Evolutionary conservation across 2,888 invertebrate species (phyloP).

Genomic region (Pollenia labialis): DNA sequence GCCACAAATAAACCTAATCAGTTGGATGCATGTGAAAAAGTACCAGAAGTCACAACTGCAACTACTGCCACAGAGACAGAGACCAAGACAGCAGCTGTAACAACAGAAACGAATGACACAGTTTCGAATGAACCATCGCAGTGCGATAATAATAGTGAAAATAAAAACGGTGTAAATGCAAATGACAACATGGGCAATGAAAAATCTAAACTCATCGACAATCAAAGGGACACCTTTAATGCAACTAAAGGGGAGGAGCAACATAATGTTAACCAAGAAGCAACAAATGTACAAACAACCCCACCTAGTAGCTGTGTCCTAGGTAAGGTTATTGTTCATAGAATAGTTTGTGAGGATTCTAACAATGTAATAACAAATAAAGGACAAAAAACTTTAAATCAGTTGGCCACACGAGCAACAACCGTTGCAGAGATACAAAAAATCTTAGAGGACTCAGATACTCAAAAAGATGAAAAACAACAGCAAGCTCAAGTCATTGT

Average conservation of each 20-base stretch:
- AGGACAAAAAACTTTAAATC: background rate
- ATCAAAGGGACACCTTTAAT: conserved; percentile 7
- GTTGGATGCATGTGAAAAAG: conserved; percentile 15
- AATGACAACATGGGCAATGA: conserved; percentile 64
- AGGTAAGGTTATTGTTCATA: conserved; percentile 74
- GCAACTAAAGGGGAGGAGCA: background rate
- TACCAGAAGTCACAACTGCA: conserved; percentile 47
- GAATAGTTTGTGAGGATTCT: conserved; percentile 69
- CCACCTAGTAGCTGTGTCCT: conserved; percentile 28
- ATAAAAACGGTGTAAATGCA: conserved; percentile 37
- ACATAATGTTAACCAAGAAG: conserved; percentile 40
- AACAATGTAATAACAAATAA: conserved; percentile 13
- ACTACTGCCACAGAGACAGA: conserved; percentile 27
- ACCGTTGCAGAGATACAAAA: background rate
- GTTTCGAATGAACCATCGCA: conserved; percentile 59
- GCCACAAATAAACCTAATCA: conserved; percentile 25
- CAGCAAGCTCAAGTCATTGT: background rate
- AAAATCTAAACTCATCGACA: conserved; percentile 60
- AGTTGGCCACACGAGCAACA: background rate
- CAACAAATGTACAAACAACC: conserved; percentile 27
- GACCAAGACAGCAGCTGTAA: conserved; percentile 4
- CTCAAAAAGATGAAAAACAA: background rate
- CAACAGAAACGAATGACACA: conserved; percentile 64
- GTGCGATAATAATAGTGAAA: conserved; percentile 58
- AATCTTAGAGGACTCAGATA: conserved; percentile 4